Conservation (phyloP, 2,797 vertebrate species). For the Sebastolobus alascanus region DNA sequence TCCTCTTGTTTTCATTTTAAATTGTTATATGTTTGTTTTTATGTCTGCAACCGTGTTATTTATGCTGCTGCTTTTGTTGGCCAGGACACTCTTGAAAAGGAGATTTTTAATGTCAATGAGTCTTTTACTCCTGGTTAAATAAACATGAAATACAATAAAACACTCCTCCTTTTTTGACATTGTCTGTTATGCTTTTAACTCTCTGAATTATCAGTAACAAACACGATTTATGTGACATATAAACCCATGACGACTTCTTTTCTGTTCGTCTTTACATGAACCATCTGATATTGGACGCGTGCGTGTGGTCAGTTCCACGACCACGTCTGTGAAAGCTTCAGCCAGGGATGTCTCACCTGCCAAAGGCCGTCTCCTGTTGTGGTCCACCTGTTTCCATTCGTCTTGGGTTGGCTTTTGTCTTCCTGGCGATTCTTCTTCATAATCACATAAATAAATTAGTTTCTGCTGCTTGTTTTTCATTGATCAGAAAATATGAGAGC, state of each 20-base stretch:
- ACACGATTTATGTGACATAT: neutral
- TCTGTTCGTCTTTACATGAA: neutral
- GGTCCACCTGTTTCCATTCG: constrained; percentile 21
- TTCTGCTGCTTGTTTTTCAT: constrained; percentile 4
- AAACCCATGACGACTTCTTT: neutral
- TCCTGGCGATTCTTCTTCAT: neutral
- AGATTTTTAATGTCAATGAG: neutral
- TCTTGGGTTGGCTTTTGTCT: constrained; percentile 1
- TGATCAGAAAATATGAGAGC: constrained; percentile 3
- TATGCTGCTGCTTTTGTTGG: neutral
- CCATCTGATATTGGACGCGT: neutral
- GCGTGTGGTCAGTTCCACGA: neutral
- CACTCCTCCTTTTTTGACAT: no score
- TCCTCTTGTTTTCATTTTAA: neutral
- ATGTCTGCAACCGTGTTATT: neutral
- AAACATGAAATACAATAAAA: neutral
- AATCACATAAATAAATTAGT: neutral
- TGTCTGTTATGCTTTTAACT: neutral
- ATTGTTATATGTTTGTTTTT: neutral
- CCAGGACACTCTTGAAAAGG: neutral
- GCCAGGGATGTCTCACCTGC: constrained; percentile 8
- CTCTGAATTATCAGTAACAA: neutral
- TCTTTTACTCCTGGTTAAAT: neutral
- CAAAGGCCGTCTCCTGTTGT: constrained; percentile 6
- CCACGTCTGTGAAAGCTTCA: neutral